A percentile compares a stretch with the other conserved stretches of the same genome.
phyloP scores from a whole-genome alignment of 2,888 invertebrate species.

The Anorthoa munda region DNA sequence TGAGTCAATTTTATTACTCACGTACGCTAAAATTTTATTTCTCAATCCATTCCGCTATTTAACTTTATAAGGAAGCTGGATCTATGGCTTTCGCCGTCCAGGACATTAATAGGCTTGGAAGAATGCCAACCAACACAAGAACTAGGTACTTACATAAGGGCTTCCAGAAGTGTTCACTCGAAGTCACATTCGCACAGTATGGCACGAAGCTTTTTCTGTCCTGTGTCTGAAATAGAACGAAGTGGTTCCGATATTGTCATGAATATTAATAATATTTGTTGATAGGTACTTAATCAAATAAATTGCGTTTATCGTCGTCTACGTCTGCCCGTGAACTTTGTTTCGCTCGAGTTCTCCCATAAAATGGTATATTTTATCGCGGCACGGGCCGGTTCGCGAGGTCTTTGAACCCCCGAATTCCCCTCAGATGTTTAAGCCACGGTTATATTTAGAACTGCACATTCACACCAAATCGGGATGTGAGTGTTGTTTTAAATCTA shows the following conservation, averaged over 20 bases:
- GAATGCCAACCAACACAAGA: conserved; percentile 77
- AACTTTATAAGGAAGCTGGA: conserved; percentile 77
- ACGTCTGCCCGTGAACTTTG: conserved; percentile 80
- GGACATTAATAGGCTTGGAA: conserved; percentile 84
- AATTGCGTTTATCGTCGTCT: conserved; percentile 48
- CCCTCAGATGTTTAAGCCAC: conserved; percentile 80
- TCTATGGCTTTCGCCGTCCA: conserved; percentile 74
- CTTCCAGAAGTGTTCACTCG: conserved; percentile 61
- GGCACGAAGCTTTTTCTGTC: conserved; percentile 48
- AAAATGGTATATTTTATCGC: conserved; percentile 75
- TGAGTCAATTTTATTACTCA: not conserved
- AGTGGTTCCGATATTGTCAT: not conserved
- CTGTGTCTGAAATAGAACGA: conserved; percentile 32
- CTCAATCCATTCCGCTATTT: conserved; percentile 57
- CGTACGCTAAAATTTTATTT: conserved; percentile 34
- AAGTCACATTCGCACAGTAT: conserved; percentile 49
- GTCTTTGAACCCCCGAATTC: conserved; percentile 89
- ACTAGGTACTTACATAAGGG: conserved; percentile 75
- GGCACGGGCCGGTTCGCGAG: conserved; percentile 84
- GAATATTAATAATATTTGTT: conserved; percentile 5
- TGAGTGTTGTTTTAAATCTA: conserved; percentile 74
- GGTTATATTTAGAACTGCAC: conserved; percentile 88
- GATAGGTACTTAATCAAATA: conserved; percentile 16
- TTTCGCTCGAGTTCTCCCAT: conserved; percentile 73
- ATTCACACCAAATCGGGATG: conserved; percentile 76